Evolutionary conservation across 2,797 vertebrate genomes (phyloP).

Genomic region (Agapornis canus): DNA sequence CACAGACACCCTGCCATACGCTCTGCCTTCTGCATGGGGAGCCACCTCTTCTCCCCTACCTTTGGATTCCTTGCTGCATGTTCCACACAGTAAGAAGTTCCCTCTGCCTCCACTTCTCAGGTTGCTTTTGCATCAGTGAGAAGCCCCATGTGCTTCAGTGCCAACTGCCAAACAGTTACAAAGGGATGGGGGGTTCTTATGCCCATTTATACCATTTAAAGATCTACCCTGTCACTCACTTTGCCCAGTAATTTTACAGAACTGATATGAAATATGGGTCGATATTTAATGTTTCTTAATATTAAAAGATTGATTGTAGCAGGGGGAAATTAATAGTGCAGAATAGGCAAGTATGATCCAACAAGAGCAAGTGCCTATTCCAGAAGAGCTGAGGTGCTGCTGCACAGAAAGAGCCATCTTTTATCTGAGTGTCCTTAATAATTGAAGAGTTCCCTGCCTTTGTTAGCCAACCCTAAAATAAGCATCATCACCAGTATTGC

Average conservation of each 20-base stretch:
- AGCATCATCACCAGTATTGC: neutral
- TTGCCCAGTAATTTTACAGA: neutral
- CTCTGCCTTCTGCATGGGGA: neutral
- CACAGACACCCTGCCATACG: neutral
- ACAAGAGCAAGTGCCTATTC: neutral
- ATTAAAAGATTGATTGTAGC: neutral
- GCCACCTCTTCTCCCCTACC: neutral
- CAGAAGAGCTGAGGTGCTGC: neutral
- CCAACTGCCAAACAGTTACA: rapidly evolving
- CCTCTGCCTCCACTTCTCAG: neutral
- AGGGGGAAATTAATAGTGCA: neutral
- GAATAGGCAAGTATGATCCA: neutral
- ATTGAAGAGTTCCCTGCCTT: neutral
- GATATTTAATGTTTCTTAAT: neutral
- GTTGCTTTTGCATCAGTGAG: neutral
- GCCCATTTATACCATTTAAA: neutral
- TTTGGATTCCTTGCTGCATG: neutral
- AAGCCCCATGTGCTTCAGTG: neutral
- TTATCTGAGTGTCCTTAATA: neutral
- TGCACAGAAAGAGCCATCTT: neutral
- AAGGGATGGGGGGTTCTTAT: neutral
- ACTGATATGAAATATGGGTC: neutral
- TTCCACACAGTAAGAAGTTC: neutral
- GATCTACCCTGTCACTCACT: neutral
- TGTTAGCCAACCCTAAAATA: conserved; percentile 1